Evolutionary conservation across 1,140 invertebrate species (phyloP).

Genomic region (Bombus affinis): DNA sequence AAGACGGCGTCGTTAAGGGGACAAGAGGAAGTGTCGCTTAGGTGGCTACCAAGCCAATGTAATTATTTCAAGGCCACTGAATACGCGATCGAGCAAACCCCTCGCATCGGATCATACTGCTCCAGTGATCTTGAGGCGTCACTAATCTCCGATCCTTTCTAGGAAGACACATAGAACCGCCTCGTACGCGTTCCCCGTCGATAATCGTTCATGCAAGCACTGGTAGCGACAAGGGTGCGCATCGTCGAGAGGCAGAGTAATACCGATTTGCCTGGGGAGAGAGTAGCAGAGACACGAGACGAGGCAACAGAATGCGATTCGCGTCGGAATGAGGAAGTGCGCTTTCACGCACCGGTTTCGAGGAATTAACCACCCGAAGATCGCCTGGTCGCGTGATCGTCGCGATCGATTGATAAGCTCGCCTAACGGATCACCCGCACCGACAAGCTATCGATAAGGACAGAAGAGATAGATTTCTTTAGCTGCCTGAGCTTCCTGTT

Average conservation of each 20-base stretch:
- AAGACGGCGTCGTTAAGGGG: constrained; percentile 63
- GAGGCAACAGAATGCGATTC: constrained; percentile 6
- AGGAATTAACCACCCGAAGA: constrained; percentile 51
- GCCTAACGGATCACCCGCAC: not conserved
- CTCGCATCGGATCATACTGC: constrained; percentile 78
- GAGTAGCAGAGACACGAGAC: constrained; percentile 2
- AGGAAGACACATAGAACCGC: constrained; percentile 64
- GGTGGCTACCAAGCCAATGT: constrained; percentile 61
- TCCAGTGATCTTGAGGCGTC: constrained; percentile 76
- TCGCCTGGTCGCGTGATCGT: constrained; percentile 37
- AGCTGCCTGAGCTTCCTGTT: not conserved
- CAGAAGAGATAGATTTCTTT: constrained; percentile 5
- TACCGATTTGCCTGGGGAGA: constrained; percentile 57
- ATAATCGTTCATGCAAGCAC: constrained; percentile 66
- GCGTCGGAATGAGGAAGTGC: constrained; percentile 50
- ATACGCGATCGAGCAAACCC: constrained; percentile 76
- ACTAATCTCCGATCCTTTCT: constrained; percentile 75
- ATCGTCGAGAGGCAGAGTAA: constrained; percentile 52
- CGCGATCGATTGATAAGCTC: constrained; percentile 17
- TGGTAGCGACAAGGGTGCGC: constrained; percentile 37
- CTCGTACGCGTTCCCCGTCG: constrained; percentile 50
- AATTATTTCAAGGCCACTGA: constrained; percentile 79
- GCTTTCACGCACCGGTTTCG: constrained; percentile 43
- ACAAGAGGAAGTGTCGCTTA: constrained; percentile 62
- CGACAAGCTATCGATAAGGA: not conserved